Evolutionary conservation across 92 coral and sea anemone genomes (phyloP).

Genomic region (Virgularia gustaviana): DNA sequence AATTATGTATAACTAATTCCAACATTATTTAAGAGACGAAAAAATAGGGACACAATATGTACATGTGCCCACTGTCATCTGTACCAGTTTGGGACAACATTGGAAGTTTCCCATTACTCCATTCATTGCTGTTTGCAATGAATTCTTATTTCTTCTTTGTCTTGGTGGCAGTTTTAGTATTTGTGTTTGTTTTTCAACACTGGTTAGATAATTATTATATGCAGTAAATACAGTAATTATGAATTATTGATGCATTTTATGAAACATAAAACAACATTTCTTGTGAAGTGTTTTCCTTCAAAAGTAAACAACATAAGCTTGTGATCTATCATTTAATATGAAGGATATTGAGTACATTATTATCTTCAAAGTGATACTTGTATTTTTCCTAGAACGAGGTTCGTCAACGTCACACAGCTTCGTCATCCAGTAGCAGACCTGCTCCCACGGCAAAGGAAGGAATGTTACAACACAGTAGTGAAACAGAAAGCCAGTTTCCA

Average conservation of each 20-base stretch:
- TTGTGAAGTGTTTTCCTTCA: too few species aligned
- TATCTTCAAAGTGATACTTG: too few species aligned
- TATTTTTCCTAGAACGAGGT: slow-evolving; percentile 16
- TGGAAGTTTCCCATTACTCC: too few species aligned
- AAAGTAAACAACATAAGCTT: not conserved
- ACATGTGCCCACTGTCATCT: too few species aligned
- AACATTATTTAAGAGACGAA: too few species aligned
- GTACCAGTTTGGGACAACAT: too few species aligned
- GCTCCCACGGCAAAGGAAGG: not conserved
- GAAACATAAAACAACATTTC: too few species aligned
- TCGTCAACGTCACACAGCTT: not conserved
- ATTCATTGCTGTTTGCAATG: too few species aligned
- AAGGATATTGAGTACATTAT: not conserved
- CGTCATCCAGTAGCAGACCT: slow-evolving; percentile 2
- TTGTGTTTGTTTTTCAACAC: not conserved
- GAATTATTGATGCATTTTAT: not conserved
- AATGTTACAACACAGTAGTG: not conserved
- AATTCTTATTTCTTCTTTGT: too few species aligned
- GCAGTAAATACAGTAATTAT: not conserved
- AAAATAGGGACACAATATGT: too few species aligned
- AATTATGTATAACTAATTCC: too few species aligned
- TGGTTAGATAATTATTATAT: not conserved
- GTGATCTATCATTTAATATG: not conserved
- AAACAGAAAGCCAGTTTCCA: slow-evolving; percentile 29
- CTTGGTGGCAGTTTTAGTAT: too few species aligned